Evolutionary conservation across 2,113 vertebrate genomes (phyloP), one percentile per base, ranked within the genome.

Genomic region (Probosciger aterrimus): DNA sequence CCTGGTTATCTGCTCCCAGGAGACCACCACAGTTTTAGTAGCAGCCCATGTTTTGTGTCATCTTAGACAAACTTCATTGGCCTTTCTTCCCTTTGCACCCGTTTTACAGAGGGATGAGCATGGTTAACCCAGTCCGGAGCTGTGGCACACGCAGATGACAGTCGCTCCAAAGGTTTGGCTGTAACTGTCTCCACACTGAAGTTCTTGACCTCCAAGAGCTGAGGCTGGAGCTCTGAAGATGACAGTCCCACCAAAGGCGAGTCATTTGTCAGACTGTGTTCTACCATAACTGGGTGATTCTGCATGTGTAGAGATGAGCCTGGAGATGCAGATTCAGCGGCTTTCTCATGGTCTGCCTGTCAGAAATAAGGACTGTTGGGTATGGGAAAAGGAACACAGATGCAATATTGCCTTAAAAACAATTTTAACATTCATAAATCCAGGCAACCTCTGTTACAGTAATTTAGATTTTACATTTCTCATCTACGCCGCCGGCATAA

Each of bases 241-340:
- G 62, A 11, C 53, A 6, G 43, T 35, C 31, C 63, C 60, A 5
- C 46, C 57, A 5, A 4, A 2, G 4, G 7, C 3, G 0, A 2
- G 62, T 31, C 33, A 4, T 17, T 14, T 12, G 30, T 8, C 35
- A 25, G 3, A 16, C 9, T 8, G 50, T 23, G 35, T 4, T 6
- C 37, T 18, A 1, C 37, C 3, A 0, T 1, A 2, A 2, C 1
- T 18, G 1, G 62, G 18, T 4, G 14, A 6, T 2, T 44, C 52
- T 31, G 47, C 28, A 0, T 0, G 6, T 5, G 33, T 64, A 33
- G 39, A 18, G 1, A 3, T 6, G 37, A 68, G 6, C 41, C 41
- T 46, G 8, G 43, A 39, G 50, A 3, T 1, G 5, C n/a, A 10
- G 59, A 4, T 4, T 1, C 37, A 1, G 2, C 2, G 16, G 10